Evolutionary conservation across 2,113 vertebrate genomes (phyloP).

Genomic region (Hystrix brachyura): DNA sequence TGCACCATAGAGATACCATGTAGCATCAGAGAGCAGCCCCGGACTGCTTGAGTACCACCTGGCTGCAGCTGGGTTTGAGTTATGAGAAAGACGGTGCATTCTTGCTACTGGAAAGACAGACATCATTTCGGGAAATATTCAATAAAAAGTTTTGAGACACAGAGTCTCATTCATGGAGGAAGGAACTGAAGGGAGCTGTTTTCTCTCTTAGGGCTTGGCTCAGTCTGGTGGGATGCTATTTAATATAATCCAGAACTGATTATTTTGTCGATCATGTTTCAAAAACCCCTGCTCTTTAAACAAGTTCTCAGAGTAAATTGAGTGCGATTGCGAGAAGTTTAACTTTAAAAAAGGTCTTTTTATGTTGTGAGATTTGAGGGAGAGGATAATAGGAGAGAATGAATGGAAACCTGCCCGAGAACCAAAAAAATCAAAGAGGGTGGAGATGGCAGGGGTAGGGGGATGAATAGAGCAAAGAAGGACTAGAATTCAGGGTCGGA

Average conservation of each 20-base stretch:
- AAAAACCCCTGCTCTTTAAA: conserved; percentile 84
- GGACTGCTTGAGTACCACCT: conserved; percentile 58
- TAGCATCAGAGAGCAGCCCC: conserved; percentile 58
- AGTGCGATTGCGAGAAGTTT: conserved; percentile 77
- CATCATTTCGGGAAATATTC: conserved; percentile 84
- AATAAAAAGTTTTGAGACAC: conserved; percentile 86
- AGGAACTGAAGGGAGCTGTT: conserved; percentile 82
- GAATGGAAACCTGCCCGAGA: conserved; percentile 42
- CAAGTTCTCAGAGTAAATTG: conserved; percentile 86
- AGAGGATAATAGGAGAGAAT: neutral
- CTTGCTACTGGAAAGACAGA: conserved; percentile 83
- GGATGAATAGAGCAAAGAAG: conserved; percentile 54
- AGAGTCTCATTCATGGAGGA: conserved; percentile 83
- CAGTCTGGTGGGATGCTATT: conserved; percentile 83
- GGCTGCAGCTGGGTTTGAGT: conserved; percentile 60
- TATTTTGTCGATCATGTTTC: conserved; percentile 87
- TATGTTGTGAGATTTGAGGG: conserved; percentile 60
- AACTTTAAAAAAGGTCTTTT: conserved; percentile 18
- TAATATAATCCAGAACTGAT: conserved; percentile 86
- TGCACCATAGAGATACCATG: neutral
- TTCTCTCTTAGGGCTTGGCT: conserved; percentile 86
- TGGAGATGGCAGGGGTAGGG: neutral
- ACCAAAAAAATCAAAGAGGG: conserved; percentile 29
- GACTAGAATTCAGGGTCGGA: conserved; percentile 79
- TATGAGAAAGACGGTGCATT: conserved; percentile 78